Conservation (phyloP, 2,113 vertebrate genomes). For the Pelecanoides urinatrix region DNA sequence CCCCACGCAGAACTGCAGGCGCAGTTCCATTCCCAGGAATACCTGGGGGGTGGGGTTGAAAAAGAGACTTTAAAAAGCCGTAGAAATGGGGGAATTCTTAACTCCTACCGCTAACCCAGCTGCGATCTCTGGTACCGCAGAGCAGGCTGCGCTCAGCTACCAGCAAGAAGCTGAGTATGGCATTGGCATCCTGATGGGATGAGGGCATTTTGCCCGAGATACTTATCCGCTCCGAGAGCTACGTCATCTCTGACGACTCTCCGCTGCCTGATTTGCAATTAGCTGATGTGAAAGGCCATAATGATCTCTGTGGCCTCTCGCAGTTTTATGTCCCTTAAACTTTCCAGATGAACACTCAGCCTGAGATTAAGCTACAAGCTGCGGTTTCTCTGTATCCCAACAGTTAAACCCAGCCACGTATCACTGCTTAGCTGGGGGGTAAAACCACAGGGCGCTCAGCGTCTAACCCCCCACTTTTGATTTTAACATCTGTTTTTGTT, state of each 20-base stretch:
- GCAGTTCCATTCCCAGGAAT: no score
- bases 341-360: neutral
- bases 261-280: neutral
- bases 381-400: neutral
- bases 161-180: neutral
- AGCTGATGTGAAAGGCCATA: neutral
- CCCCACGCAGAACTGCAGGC: rapidly evolving
- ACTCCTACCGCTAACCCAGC: neutral
- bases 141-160: neutral
- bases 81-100: neutral
- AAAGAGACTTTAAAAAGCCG: neutral
- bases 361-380: neutral
- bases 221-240: no score
- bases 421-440: no score
- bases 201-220: neutral
- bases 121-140: neutral
- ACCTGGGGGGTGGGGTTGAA: neutral
- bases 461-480: neutral
- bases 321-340: neutral
- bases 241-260: neutral
- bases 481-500: neutral
- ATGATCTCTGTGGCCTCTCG: neutral
- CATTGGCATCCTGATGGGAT: neutral
- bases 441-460: neutral
- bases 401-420: rapidly evolving